These are phyloP conservation scores for Periophthalmus magnuspinnatus DNA, from an alignment of 2,797 vertebrate genomes.

Conservation along the genomic window DNA sequence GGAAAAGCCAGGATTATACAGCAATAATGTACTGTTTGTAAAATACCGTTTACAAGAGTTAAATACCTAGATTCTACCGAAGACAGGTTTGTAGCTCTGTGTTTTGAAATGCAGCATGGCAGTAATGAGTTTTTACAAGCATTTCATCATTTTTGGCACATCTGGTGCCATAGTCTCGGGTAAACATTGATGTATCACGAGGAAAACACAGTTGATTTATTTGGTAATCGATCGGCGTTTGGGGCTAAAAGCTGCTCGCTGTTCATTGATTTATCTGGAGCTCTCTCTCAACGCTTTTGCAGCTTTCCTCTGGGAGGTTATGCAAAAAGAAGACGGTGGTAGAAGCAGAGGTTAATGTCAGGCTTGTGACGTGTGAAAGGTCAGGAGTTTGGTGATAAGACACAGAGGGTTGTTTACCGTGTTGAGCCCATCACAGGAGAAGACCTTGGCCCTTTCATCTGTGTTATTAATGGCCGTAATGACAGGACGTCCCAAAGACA, in stretches of 20 bases:
- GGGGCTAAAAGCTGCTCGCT: conserved; percentile 15
- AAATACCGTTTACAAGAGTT: not conserved
- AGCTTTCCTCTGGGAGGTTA: conserved; percentile 14
- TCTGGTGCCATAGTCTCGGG: not conserved
- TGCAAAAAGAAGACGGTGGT: conserved; percentile 16
- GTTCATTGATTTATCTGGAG: conserved; percentile 19
- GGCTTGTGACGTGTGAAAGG: conserved; percentile 45
- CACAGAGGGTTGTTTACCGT: conserved; percentile 18
- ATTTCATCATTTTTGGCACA: conserved; percentile 3
- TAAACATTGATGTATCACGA: not conserved
- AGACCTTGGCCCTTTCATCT: conserved; percentile 35
- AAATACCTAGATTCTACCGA: not conserved
- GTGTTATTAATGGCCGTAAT: conserved; percentile 46
- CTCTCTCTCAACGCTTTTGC: conserved; percentile 30
- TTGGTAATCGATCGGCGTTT: conserved; percentile 13
- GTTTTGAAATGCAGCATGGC: not conserved
- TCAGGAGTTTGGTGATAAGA: conserved; percentile 54
- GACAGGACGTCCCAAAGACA: conserved; percentile 25
- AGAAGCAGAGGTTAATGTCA: conserved; percentile 12
- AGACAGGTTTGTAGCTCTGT: not conserved
- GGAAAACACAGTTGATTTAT: conserved; percentile 15
- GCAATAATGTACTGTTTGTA: conserved; percentile 1
- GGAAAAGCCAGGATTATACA: not conserved
- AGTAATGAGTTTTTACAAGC: not conserved
- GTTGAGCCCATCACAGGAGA: conserved; percentile 41